Conservation (phyloP, 37 sponge, comb jelly and placozoan species). For the Oopsacas minuta region DNA sequence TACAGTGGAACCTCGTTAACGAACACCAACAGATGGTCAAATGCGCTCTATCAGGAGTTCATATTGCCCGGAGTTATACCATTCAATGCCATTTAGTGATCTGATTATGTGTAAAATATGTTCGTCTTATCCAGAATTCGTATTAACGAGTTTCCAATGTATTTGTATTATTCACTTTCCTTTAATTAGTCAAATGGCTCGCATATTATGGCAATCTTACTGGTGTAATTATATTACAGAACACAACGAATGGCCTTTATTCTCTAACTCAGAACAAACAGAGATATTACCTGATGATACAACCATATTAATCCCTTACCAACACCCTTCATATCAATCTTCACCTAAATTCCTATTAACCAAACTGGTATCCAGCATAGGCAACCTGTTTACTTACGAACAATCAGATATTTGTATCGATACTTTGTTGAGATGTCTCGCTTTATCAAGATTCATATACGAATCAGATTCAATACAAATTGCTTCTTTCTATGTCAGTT, state of each 20-base stretch:
- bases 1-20: no score
- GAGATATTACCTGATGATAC: not conserved
- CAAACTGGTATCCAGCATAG: not conserved
- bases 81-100: no score
- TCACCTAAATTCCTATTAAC: not conserved
- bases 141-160: no score
- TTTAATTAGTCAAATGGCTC: not conserved
- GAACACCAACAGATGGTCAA: no score
- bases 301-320: not conserved
- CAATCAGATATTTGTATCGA: not conserved
- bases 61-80: no score
- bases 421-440: not conserved
- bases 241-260: not conserved
- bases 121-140: no score
- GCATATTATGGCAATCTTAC: not conserved
- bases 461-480: not conserved
- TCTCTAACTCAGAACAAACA: not conserved
- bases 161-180: not conserved
- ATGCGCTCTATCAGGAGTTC: no score
- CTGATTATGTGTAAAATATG: no score
- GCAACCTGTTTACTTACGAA: not conserved
- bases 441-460: constrained; percentile 3
- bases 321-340: not conserved
- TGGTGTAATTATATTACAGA: not conserved
- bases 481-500: not conserved